Evolutionary conservation across 2,113 vertebrate species (phyloP).

Genomic region (Corythaixoides concolor): DNA sequence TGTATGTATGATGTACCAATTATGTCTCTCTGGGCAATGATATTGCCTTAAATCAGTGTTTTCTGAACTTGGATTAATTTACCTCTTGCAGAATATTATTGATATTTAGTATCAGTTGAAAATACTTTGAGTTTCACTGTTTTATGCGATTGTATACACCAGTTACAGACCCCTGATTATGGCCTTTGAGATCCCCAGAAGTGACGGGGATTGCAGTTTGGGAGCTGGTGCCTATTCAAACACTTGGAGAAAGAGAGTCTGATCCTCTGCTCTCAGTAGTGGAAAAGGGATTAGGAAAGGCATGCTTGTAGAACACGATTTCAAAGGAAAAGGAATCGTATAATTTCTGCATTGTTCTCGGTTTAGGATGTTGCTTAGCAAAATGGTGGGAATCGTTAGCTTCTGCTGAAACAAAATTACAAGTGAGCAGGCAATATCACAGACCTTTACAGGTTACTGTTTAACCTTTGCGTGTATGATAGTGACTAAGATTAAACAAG

Average conservation of each 20-base stretch:
- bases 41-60: background rate
- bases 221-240: background rate
- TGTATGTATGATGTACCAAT: background rate
- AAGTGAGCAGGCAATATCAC: background rate
- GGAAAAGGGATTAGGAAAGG: background rate
- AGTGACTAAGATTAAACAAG: slow-evolving; percentile 27
- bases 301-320: background rate
- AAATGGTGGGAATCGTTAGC: background rate
- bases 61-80: background rate
- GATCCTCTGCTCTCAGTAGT: background rate
- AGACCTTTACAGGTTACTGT: slow-evolving; percentile 18
- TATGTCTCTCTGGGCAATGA: background rate
- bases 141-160: background rate
- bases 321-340: background rate
- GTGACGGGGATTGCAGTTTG: background rate
- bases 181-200: background rate
- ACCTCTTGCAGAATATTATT: background rate
- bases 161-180: background rate
- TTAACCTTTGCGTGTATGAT: slow-evolving; percentile 11
- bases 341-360: background rate
- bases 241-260: background rate
- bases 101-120: background rate
- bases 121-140: background rate
- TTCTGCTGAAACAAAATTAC: background rate
- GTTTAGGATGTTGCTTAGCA: background rate